Conservation (phyloP, 2,797 vertebrate species). For the Calcarius lapponicus region DNA sequence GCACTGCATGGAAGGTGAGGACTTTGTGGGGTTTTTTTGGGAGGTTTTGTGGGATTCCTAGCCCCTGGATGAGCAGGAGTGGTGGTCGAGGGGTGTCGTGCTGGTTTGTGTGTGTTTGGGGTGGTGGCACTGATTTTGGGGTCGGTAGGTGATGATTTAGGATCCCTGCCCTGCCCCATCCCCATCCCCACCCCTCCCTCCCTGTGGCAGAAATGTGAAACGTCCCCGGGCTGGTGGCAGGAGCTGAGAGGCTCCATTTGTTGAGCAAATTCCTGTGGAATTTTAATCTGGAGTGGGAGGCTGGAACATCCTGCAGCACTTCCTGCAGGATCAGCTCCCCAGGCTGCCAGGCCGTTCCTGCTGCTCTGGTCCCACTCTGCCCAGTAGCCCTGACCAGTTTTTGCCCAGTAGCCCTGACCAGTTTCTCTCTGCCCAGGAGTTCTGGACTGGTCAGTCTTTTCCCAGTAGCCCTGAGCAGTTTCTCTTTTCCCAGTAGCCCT, state of each 20-base stretch:
- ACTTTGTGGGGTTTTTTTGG: no score
- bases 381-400: background rate
- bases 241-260: background rate
- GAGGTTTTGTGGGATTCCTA: no score
- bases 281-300: conserved; percentile 51
- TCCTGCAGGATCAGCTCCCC: background rate
- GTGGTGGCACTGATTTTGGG: background rate
- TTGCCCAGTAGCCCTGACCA: background rate
- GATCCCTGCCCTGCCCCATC: background rate
- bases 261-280: conserved; percentile 38
- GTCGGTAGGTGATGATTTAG: background rate
- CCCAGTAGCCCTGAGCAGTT: no score
- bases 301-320: background rate
- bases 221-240: background rate
- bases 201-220: background rate
- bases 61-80: background rate
- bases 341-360: background rate
- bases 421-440: no score
- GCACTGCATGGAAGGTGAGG: no score
- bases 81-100: background rate
- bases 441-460: no score
- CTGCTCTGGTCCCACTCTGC: background rate
- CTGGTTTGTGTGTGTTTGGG: background rate
- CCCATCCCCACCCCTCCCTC: background rate
- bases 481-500: accelerated